These are phyloP conservation scores for Nezara viridula DNA, from an alignment of 2,888 invertebrate genomes.

Conservation along the genomic window DNA sequence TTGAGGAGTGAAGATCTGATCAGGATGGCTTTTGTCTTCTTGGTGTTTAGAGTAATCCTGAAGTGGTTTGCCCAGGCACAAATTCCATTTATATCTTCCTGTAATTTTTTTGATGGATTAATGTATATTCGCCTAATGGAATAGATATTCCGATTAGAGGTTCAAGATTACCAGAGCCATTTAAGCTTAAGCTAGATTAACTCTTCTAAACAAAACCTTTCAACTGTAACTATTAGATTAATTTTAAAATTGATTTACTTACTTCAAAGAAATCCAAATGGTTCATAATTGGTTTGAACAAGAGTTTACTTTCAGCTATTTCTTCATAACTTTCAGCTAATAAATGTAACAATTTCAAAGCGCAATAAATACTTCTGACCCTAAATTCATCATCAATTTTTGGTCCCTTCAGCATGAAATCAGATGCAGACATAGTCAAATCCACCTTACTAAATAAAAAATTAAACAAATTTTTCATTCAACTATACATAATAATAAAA, in stretches of 20 bases:
- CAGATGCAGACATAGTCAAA: slow-evolving; percentile 60
- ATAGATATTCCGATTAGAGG: no score
- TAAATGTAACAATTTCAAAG: slow-evolving; percentile 74
- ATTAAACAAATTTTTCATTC: neutral
- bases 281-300: slow-evolving; percentile 60
- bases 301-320: slow-evolving; percentile 58
- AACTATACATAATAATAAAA: neutral
- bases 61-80: no score
- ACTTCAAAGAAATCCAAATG: slow-evolving; percentile 60
- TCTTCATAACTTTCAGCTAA: slow-evolving; percentile 70
- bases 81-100: no score
- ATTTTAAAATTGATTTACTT: slow-evolving; percentile 12
- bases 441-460: slow-evolving; percentile 49
- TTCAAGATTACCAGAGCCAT: no score
- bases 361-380: slow-evolving; percentile 74
- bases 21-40: no score
- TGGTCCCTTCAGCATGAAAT: slow-evolving; percentile 59
- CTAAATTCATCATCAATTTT: slow-evolving; percentile 76
- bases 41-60: no score
- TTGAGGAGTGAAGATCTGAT: no score
- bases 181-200: no score
- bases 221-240: neutral
- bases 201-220: no score
- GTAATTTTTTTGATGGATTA: no score
- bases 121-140: no score